Conservation (phyloP, 2,113 vertebrate genomes). For the Lagopus leucura region DNA sequence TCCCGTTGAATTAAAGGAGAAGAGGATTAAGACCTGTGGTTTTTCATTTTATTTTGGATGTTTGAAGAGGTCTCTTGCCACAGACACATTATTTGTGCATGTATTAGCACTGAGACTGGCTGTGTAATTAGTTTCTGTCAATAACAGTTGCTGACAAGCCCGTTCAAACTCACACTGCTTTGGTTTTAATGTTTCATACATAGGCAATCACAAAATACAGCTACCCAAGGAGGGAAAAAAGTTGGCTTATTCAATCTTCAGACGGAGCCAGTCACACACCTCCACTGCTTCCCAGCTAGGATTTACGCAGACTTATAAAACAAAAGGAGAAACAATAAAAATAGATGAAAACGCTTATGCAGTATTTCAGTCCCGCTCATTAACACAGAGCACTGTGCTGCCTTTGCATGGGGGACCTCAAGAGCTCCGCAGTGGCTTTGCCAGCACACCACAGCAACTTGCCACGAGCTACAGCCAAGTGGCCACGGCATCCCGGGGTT, state of each 20-base stretch:
- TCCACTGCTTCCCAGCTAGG: not conserved
- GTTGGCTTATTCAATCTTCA: not conserved
- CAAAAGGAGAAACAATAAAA: not conserved
- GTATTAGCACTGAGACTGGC: conserved; percentile 3
- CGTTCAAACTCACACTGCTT: not conserved
- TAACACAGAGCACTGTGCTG: not conserved
- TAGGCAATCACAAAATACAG: not conserved
- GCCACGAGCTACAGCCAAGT: not conserved
- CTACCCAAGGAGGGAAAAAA: not conserved
- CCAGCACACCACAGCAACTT: not conserved
- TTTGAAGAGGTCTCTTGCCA: conserved; percentile 28
- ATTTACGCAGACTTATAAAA: not conserved
- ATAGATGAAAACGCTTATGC: not conserved
- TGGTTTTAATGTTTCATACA: not conserved
- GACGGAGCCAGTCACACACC: not conserved
- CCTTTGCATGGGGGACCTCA: not conserved
- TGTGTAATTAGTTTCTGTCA: conserved; percentile 41
- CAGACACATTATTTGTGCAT: conserved; percentile 16
- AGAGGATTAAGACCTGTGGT: not conserved
- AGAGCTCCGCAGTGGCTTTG: not conserved
- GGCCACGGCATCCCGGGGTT: not conserved
- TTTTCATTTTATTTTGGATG: conserved; percentile 35
- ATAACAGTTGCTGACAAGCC: not conserved
- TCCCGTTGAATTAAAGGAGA: not conserved
- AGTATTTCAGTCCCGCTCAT: not conserved